phyloP scores from a whole-genome alignment of 2,797 vertebrate species.

The Philypnodon macrostomus region DNA sequence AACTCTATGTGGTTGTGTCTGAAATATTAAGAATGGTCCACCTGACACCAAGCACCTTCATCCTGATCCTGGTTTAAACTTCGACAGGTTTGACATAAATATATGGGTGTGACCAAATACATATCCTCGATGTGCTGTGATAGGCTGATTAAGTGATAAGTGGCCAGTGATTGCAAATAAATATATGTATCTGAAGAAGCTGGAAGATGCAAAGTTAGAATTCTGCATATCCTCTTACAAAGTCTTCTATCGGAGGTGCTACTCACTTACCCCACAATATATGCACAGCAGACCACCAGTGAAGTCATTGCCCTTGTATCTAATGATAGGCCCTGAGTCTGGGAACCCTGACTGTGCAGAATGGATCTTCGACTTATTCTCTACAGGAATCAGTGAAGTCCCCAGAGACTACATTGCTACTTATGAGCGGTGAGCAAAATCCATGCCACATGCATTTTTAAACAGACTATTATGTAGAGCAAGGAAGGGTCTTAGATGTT shows the following conservation, averaged over 20 bases:
- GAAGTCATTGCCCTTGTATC: conserved; percentile 50
- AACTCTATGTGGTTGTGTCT: too few species aligned
- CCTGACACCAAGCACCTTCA: too few species aligned
- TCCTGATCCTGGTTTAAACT: too few species aligned
- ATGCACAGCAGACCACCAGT: conserved; percentile 45
- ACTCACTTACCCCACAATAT: conserved; percentile 55
- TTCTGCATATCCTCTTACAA: conserved; percentile 30
- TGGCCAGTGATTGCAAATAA: too few species aligned
- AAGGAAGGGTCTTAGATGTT: conserved; percentile 20
- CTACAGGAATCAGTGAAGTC: conserved; percentile 26
- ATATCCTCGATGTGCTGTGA: too few species aligned
- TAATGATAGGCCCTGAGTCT: conserved; percentile 55
- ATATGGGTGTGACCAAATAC: too few species aligned
- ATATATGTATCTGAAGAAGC: too few species aligned
- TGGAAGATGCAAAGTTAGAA: too few species aligned
- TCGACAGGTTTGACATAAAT: too few species aligned
- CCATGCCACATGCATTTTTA: conserved; percentile 41
- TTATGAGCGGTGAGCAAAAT: conserved; percentile 31
- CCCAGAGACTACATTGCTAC: conserved; percentile 22
- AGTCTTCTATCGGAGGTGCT: conserved; percentile 26
- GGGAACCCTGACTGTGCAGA: conserved; percentile 45
- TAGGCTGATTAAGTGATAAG: too few species aligned
- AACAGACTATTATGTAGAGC: conserved; percentile 15
- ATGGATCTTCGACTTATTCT: conserved; percentile 32
- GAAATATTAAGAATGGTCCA: too few species aligned